These are phyloP conservation scores for Carduelis carduelis DNA, from an alignment of 2,797 vertebrate genomes.

Conservation along the genomic window DNA sequence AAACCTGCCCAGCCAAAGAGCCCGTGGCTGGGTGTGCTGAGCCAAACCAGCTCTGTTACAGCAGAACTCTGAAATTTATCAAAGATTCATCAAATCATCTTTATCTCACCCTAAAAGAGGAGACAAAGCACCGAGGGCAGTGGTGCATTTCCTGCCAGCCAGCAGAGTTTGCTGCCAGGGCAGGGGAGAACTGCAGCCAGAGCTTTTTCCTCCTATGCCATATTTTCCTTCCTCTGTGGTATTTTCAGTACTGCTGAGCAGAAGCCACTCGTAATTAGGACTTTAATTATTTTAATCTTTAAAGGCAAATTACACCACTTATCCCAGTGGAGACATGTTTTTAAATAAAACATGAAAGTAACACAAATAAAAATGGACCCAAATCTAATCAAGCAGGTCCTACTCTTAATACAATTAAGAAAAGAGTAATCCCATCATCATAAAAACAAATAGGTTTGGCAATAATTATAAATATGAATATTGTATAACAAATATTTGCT, in stretches of 20 bases:
- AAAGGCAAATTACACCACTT: slow-evolving; percentile 66
- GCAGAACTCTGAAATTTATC: not conserved
- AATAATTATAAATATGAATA: slow-evolving; percentile 43
- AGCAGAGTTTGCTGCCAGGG: not conserved
- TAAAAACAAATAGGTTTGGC: slow-evolving; percentile 63
- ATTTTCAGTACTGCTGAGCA: slow-evolving; percentile 32
- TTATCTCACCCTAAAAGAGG: not conserved
- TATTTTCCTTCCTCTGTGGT: slow-evolving; percentile 32
- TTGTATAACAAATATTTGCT: not conserved
- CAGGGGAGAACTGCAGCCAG: not conserved
- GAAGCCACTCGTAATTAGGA: slow-evolving; percentile 53
- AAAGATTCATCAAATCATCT: not conserved
- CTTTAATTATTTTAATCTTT: slow-evolving; percentile 65
- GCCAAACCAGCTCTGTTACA: not conserved
- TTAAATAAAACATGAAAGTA: slow-evolving; percentile 74
- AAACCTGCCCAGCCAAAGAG: not conserved
- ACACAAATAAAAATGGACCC: slow-evolving; percentile 63
- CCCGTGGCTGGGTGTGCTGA: not conserved
- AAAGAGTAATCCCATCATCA: slow-evolving; percentile 46
- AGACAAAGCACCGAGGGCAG: not conserved
- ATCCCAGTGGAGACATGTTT: slow-evolving; percentile 65
- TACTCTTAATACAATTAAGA: slow-evolving; percentile 64
- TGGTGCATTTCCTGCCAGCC: not conserved
- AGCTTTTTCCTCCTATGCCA: not conserved
- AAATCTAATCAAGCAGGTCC: slow-evolving; percentile 68